Evolutionary conservation across 2,113 vertebrate species (phyloP).

Genomic region (Arenaria interpres): DNA sequence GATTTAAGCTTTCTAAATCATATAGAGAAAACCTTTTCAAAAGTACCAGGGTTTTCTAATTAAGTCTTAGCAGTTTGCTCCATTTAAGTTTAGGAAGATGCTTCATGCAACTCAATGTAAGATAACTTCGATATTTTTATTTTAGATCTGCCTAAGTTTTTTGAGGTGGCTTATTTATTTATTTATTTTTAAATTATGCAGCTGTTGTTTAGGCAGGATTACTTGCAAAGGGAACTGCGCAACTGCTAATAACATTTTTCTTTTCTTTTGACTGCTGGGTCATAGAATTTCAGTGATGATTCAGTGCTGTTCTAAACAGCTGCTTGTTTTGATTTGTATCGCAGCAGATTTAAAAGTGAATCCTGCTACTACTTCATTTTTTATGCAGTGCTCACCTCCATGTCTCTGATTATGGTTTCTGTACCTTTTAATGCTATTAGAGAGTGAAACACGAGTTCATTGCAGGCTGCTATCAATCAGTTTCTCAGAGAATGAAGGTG

Average conservation of each 20-base stretch:
- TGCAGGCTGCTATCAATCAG: not conserved
- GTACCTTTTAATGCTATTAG: not conserved
- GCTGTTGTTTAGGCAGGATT: not conserved
- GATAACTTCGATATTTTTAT: not conserved
- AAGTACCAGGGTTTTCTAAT: not conserved
- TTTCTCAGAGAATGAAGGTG: not conserved
- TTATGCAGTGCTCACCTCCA: not conserved
- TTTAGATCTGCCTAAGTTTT: not conserved
- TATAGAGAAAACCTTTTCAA: not conserved
- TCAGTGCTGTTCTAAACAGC: not conserved
- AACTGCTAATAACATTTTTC: not conserved
- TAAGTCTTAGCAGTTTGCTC: not conserved
- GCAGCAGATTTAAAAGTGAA: not conserved
- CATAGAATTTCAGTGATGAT: not conserved
- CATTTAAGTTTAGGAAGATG: not conserved
- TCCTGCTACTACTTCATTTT: not conserved
- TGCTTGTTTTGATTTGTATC: not conserved
- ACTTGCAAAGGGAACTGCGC: not conserved
- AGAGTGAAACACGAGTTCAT: not conserved
- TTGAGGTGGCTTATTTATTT: not conserved
- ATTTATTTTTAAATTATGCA: not conserved
- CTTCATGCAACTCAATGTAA: not conserved
- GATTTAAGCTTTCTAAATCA: not conserved
- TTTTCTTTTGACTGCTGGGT: constrained; percentile 3
- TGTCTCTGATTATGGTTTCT: not conserved